Percentiles rank a stretch among this genome's conserved stretches.
Evolutionary conservation across 2,797 vertebrate species (phyloP).

Genomic region (Sebastes jordani): DNA sequence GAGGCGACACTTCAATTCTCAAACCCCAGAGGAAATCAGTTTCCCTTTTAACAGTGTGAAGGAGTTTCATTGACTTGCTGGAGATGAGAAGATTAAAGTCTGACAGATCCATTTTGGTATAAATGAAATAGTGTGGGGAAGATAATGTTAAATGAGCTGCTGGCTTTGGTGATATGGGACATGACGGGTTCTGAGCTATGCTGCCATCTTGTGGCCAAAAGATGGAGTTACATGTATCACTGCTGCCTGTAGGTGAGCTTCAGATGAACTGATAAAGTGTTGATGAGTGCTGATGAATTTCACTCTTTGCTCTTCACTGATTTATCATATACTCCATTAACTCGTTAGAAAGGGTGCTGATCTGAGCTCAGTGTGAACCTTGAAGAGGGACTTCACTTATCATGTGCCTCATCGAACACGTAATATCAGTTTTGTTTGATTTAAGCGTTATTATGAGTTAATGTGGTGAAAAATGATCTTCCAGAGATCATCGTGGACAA

Average conservation of each 20-base stretch:
- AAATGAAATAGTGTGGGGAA: conserved; percentile 44
- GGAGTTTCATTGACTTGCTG: conserved; percentile 51
- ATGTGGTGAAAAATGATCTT: not conserved
- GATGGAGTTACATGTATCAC: not conserved
- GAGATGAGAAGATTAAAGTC: conserved; percentile 58
- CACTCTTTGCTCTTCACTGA: too few relatives aligned
- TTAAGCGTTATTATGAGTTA: too few relatives aligned
- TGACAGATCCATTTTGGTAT: conserved; percentile 47
- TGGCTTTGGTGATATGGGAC: not conserved
- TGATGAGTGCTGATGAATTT: too few relatives aligned
- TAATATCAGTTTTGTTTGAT: too few relatives aligned
- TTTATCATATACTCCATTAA: too few relatives aligned
- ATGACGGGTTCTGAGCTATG: not conserved
- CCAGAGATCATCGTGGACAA: not conserved
- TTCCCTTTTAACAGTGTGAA: conserved; percentile 19
- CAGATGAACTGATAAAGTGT: not conserved
- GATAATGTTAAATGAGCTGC: conserved; percentile 44
- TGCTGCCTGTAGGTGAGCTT: not conserved
- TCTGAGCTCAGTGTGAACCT: too few relatives aligned
- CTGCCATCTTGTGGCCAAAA: conserved; percentile 59
- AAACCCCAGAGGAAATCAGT: conserved; percentile 3
- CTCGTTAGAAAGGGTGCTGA: too few relatives aligned
- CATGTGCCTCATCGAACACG: too few relatives aligned
- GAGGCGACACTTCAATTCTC: conserved; percentile 4
- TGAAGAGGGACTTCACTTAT: too few relatives aligned